Evolutionary conservation across 2,888 invertebrate genomes (phyloP).

Genomic region (Noctuana brunneofusca): DNA sequence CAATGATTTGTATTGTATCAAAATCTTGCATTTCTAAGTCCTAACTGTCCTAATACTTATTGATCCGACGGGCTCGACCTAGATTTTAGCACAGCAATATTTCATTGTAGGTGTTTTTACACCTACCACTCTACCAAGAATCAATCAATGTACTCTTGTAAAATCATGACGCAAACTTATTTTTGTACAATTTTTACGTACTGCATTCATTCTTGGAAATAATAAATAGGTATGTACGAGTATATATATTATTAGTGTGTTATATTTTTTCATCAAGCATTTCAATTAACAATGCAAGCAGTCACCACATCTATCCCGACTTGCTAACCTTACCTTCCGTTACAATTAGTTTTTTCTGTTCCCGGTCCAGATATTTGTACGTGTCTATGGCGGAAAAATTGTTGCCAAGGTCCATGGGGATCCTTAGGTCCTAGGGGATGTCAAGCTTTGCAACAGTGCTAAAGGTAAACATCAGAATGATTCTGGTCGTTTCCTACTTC

Average conservation of each 20-base stretch:
- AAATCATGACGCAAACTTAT: not conserved
- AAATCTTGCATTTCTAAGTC: not conserved
- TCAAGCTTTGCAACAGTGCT: not conserved
- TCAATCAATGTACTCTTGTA: not conserved
- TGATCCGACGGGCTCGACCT: slow-evolving; percentile 11
- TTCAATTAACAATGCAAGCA: too few relatives aligned
- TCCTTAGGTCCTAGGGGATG: too few relatives aligned
- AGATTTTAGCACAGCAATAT: slow-evolving; percentile 3
- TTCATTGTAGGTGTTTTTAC: slow-evolving; percentile 1
- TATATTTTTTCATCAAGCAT: too few relatives aligned
- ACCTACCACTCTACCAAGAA: slow-evolving; percentile 1
- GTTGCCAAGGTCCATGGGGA: too few relatives aligned
- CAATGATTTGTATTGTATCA: too few relatives aligned
- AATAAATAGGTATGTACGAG: not conserved
- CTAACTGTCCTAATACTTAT: slow-evolving; percentile 15
- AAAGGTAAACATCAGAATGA: not conserved
- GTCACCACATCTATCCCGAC: too few relatives aligned
- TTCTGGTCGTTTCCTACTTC: not conserved
- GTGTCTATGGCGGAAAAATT: too few relatives aligned
- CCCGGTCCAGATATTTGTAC: too few relatives aligned
- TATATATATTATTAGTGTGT: not conserved
- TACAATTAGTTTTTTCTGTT: too few relatives aligned
- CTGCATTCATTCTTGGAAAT: slow-evolving; percentile 1
- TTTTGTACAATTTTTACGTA: too few relatives aligned
- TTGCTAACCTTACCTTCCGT: too few relatives aligned